Evolutionary conservation across 2,113 vertebrate genomes (phyloP), one percentile per base, ranked within the genome.

Genomic region (Eira barbara): DNA sequence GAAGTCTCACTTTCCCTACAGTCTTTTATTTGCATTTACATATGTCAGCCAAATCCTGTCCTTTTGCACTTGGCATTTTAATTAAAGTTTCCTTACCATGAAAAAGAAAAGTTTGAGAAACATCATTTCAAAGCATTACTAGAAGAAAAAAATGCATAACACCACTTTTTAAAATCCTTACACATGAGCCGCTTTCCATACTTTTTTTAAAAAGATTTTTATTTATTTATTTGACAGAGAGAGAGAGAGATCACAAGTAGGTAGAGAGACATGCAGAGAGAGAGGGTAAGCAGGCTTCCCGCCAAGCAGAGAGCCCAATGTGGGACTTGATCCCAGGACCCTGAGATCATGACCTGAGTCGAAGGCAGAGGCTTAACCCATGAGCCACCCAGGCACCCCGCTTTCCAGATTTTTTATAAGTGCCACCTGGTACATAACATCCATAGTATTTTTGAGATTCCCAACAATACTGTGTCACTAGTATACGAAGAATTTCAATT

Each of bases 31-130:
- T 88, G 71, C 69, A 90, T 96, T 97, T 96, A 69, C 21, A 47
- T 85, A 76, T 95, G 76, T 88, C 96, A 94, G 89, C 88, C 96
- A 97, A 94, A 93, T 91, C 81, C 61, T 61, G 95, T 69, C 89
- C 94, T 74, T 91, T 88, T 74, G 71, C 42, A 80, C 89, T 88
- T 95, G 93, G 83, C n/a, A 63, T 95, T 95, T 94, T 89, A 83
- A 93, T 94, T 94, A 88, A 79, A 25, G 6, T n/a, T 85, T 83
- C 61, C 89, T 94, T 88, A 55, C 42, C 52, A 83, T 27, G 15
- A 83, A 90, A 18, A 55, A 55, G 52, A 55, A 55, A 55, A 55
- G 52, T 18, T 55, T 55, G 52, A 74, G 17, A 91, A 91, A 76
- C 63, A 69, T 42, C 49, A 36, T 3, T 94, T 89, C 67, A 96